Base-by-base conservation (phyloP, 2,113 vertebrate genomes). In the Ellobius talpinus region DNA sequence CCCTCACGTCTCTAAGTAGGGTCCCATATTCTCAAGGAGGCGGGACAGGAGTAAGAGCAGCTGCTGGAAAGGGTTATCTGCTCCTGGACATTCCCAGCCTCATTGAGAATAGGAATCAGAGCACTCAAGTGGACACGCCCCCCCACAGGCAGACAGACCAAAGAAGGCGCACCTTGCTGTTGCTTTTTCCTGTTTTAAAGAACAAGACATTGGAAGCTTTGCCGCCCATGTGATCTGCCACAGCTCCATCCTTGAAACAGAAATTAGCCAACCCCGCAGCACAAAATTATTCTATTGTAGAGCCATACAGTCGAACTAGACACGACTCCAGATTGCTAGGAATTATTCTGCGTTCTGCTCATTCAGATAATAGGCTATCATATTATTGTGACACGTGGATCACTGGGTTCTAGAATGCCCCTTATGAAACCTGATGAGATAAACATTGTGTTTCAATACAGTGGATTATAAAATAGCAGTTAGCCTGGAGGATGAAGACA, bases 281-380 rank as follows among this genome's bases (percentile, higher is more conserved):
- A 42, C n/a, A 70, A 50, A 84, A 42, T 11, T 19, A 36, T 33
- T 19, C 36, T 45, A 9, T 52, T 10, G 13, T 31, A 73, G 78
- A 74, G 39, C 39, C 24, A 16, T 19, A 61, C 42, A 52, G 26
- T 55, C 61, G 55, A 58, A 77, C 26, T 55, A n/a, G 94, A 52
- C 16, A 7, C 26, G 36, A 65, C 55, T 94, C 81, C 47, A 95
- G 74, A 74, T 84, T 72, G 78, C 85, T 87, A 33, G 50, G 93
- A 90, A 68, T 87, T 90, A 76, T 63, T 96, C 91, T 94, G 19
- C 12, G 33, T 78, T 93, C 93, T 55, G 55, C 61, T 81, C 10
- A 58, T 33, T 42, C 63, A 91, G 47, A 70, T 81, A 63, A 12
- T 87, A 74, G 31, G 11, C 50, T 78, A 24, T 63, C n/a, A 16